phyloP scores from a whole-genome alignment of 2,797 vertebrate species.

The Falco rusticolus region DNA sequence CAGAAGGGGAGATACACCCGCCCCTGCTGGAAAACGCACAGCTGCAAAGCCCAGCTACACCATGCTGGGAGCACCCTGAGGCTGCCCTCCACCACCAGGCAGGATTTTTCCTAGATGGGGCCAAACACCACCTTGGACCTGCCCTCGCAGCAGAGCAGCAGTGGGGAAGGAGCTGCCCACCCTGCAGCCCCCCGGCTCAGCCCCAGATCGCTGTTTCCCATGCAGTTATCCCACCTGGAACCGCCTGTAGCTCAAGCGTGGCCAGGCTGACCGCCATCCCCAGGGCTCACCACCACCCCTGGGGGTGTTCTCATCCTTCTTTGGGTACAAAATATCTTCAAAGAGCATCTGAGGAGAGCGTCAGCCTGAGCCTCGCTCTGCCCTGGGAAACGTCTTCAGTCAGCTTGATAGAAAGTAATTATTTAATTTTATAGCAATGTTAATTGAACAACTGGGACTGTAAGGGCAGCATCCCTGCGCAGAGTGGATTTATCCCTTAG shows the following conservation, averaged over 20 bases:
- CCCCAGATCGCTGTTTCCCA: background rate
- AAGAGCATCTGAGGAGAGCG: fast-evolving
- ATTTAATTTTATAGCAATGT: background rate
- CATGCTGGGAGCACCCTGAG: fast-evolving
- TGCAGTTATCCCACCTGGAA: background rate
- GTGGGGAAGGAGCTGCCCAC: background rate
- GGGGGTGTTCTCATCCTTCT: background rate
- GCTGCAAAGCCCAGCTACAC: fast-evolving
- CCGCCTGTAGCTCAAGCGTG: fast-evolving
- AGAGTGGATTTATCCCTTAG: background rate
- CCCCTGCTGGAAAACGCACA: fast-evolving
- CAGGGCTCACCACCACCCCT: background rate
- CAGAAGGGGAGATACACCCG: background rate
- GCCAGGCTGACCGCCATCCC: background rate
- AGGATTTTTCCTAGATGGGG: background rate
- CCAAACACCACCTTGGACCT: background rate
- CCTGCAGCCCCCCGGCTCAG: background rate
- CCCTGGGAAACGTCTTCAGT: background rate
- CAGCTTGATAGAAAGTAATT: background rate
- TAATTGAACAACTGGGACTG: background rate
- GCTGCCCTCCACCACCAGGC: background rate
- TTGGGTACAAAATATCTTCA: background rate
- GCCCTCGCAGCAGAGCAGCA: fast-evolving
- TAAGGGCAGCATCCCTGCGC: fast-evolving
- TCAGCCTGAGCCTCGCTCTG: fast-evolving